Conservation (phyloP, 2,888 invertebrate species). For the Philopedon plagiatum region DNA sequence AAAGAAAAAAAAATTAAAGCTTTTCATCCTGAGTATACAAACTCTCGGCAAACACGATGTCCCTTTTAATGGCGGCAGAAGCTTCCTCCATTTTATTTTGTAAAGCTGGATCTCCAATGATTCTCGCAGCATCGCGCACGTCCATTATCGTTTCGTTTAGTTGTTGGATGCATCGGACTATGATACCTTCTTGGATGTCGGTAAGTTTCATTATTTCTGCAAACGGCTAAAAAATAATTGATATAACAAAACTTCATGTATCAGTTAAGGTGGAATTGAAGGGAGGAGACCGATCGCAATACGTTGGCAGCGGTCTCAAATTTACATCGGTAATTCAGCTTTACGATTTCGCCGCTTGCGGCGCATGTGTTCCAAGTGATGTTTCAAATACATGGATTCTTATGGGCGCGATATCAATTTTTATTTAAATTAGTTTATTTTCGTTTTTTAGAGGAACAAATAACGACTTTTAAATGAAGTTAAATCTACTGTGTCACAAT, state of each 20-base stretch:
- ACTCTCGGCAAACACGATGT: conserved; percentile 98
- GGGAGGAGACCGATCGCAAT: no score
- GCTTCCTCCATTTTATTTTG: conserved; percentile 97
- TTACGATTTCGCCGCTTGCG: no score
- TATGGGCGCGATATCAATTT: no score
- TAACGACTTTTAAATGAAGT: no score
- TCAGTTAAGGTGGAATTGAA: no score
- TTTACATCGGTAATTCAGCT: no score
- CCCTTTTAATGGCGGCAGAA: conserved; percentile 92
- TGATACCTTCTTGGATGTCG: conserved; percentile 97
- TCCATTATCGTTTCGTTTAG: conserved; percentile 91
- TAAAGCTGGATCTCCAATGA: conserved; percentile 93
- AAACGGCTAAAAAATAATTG: conserved; percentile 78
- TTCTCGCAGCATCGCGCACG: conserved; percentile 92
- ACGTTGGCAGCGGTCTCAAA: no score
- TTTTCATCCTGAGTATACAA: conserved; percentile 81
- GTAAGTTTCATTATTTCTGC: conserved; percentile 93
- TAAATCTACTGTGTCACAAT: no score
- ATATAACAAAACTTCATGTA: background rate
- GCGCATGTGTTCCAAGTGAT: no score
- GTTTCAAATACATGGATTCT: no score
- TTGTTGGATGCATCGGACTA: conserved; percentile 97
- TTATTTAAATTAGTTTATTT: no score
- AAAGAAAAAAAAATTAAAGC: conserved; percentile 37
- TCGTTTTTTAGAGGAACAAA: no score